Conservation (phyloP, 2,113 vertebrate genomes). For the Halichoerus grypus region DNA sequence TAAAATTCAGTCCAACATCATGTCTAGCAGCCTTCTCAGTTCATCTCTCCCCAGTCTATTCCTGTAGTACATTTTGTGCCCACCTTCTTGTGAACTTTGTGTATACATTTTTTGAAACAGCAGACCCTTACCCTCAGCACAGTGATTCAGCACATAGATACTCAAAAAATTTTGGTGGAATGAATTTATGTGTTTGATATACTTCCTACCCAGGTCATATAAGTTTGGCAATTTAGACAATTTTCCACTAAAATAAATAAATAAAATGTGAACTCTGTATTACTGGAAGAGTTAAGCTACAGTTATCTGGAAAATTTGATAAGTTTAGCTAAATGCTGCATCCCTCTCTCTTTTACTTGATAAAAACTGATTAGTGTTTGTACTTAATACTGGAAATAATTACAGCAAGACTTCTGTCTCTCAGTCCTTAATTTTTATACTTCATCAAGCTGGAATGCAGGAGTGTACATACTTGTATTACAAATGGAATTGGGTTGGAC, state of each 20-base stretch:
- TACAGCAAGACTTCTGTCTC: neutral
- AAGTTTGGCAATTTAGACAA: conserved; percentile 36
- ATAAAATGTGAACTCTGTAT: neutral
- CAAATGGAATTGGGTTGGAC: neutral
- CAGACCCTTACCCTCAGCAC: too few relatives aligned
- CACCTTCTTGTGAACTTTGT: neutral
- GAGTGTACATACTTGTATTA: neutral
- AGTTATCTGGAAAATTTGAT: neutral
- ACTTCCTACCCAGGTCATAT: neutral
- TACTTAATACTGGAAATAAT: neutral
- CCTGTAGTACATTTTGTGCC: neutral
- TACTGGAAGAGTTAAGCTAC: neutral
- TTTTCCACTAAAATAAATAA: neutral
- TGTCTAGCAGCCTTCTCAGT: neutral
- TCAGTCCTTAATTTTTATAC: neutral
- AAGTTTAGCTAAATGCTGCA: neutral
- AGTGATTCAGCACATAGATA: neutral
- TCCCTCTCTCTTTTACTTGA: neutral
- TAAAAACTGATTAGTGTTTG: neutral
- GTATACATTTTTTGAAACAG: neutral
- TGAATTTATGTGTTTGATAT: conserved; percentile 15
- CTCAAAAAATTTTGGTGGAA: neutral
- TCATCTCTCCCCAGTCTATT: neutral
- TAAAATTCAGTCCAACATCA: neutral
- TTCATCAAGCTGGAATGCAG: neutral